Percentiles rank a stretch among this genome's conserved stretches.
These are phyloP conservation scores for Oxyscelio sp. DNA, from an alignment of 2,888 invertebrate species.

Conservation along the genomic window DNA sequence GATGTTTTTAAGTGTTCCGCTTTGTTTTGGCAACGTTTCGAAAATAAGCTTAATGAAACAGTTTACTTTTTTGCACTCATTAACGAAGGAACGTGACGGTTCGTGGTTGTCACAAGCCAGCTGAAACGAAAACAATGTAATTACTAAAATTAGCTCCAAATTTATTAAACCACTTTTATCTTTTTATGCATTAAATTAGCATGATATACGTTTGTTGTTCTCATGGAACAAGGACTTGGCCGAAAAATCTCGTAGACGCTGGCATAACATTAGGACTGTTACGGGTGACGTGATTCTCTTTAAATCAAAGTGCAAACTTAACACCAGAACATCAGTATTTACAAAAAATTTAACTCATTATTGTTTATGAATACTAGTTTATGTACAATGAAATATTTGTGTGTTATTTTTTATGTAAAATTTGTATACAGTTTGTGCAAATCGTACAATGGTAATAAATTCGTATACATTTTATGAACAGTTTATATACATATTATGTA, in stretches of 20 bases:
- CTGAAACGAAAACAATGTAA: conserved; percentile 49
- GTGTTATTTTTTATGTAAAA: no score
- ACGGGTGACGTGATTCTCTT: no score
- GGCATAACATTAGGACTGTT: neutral
- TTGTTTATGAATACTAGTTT: no score
- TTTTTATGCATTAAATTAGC: neutral
- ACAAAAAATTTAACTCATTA: no score
- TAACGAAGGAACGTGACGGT: conserved; percentile 37
- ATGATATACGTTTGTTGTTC: neutral
- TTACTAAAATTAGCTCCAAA: conserved; percentile 39
- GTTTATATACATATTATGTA: no score
- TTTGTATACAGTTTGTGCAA: no score
- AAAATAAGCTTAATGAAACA: conserved; percentile 55
- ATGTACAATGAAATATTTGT: no score
- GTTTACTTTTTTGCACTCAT: conserved; percentile 41
- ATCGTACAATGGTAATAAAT: no score
- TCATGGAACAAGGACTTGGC: neutral
- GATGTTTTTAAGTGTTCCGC: conserved; percentile 32
- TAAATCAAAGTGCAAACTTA: neutral
- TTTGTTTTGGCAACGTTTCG: conserved; percentile 30
- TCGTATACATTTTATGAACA: no score
- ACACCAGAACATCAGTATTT: no score
- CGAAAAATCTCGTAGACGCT: no score
- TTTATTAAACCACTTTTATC: conserved; percentile 27
- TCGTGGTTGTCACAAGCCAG: conserved; percentile 30